phyloP scores from a whole-genome alignment of 2,113 vertebrate species.

The Piaya cayana region DNA sequence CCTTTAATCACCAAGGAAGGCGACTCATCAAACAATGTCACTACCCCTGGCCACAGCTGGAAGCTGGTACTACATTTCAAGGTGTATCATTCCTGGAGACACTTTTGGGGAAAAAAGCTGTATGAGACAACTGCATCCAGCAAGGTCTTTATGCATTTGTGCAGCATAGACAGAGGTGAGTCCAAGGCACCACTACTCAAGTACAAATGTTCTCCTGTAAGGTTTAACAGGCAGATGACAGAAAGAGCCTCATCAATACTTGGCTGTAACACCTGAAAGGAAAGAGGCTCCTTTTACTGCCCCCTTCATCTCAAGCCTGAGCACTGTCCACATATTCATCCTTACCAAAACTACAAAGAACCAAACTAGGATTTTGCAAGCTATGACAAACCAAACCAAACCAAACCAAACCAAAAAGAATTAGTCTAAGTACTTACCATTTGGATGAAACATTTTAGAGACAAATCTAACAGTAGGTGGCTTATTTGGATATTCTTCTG shows the following conservation, averaged over 20 bases:
- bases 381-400: background rate
- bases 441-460: conserved; percentile 99
- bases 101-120: background rate
- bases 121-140: background rate
- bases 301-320: background rate
- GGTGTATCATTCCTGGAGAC: background rate
- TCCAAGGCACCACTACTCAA: background rate
- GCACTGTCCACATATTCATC: background rate
- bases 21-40: background rate
- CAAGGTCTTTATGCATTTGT: background rate
- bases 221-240: background rate
- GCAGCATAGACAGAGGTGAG: background rate
- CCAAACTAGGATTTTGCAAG: background rate
- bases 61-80: background rate
- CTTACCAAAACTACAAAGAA: background rate
- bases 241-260: background rate
- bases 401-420: background rate
- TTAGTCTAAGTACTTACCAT: conserved; percentile 81
- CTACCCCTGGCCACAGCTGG: background rate
- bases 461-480: conserved; percentile 98
- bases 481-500: conserved; percentile 99
- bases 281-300: background rate
- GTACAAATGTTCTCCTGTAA: background rate
- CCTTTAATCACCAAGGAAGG: background rate
- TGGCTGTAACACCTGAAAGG: background rate